phyloP scores from a whole-genome alignment of 2,888 invertebrate species.

The Hyalella azteca region DNA sequence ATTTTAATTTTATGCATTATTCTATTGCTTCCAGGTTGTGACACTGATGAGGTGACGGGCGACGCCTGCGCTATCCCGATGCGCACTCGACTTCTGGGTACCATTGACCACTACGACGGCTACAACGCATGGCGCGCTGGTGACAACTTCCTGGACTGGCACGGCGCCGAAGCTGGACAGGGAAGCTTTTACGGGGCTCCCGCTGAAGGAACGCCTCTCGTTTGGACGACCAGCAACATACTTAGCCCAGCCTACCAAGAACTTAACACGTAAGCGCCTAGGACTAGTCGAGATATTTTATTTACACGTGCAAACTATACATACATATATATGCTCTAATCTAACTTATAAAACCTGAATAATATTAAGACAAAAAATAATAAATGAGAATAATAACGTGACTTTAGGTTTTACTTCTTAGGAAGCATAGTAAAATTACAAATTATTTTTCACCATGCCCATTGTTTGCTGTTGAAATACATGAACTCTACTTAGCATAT shows the following conservation, averaged over 20 bases:
- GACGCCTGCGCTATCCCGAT: slow-evolving; percentile 57
- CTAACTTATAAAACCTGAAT: too few species aligned
- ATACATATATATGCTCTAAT: too few species aligned
- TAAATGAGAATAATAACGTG: too few species aligned
- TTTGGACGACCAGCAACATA: slow-evolving; percentile 55
- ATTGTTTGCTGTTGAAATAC: too few species aligned
- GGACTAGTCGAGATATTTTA: neutral
- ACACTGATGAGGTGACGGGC: slow-evolving; percentile 45
- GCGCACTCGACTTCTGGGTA: slow-evolving; percentile 49
- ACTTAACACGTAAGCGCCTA: slow-evolving; percentile 60
- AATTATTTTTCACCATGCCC: too few species aligned
- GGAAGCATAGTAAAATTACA: too few species aligned
- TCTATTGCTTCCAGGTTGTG: slow-evolving; percentile 38
- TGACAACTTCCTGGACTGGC: slow-evolving; percentile 58
- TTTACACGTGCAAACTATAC: neutral
- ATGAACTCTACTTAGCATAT: too few species aligned
- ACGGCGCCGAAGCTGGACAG: slow-evolving; percentile 54
- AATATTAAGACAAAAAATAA: too few species aligned
- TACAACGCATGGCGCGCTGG: slow-evolving; percentile 59
- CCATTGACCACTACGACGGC: slow-evolving; percentile 52
- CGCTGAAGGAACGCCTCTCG: slow-evolving; percentile 56
- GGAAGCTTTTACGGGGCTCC: slow-evolving; percentile 50
- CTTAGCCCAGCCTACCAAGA: slow-evolving; percentile 60
- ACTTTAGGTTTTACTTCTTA: too few species aligned
- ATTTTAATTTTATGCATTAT: neutral